Base-by-base conservation (phyloP, 2,113 vertebrate species). In the Pagrus major region DNA sequence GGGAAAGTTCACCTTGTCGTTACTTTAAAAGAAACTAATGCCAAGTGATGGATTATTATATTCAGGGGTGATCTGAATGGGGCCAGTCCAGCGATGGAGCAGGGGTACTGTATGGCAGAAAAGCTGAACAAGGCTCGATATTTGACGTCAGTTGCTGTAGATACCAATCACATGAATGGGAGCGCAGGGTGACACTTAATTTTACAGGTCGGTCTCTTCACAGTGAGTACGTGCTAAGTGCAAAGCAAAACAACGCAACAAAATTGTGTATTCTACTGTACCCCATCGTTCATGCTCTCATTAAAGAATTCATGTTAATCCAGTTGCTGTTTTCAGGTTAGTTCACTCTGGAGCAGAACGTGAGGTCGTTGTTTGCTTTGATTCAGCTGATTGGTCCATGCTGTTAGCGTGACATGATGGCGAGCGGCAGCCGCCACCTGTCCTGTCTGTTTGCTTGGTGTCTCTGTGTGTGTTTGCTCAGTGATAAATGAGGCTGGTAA, bases 381-480 rank as follows among this genome's bases (percentile, higher is more conserved):
- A 29, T 16, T 11, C 33, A 3, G 37, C 35, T 6, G 25, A 46
- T 15, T 51, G 3, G 23, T n/a, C 14, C 66, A 1, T 63, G 78
- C 47, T 78, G 67, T 69, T 83, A 2, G 54, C 42, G 73, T 86
- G 81, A 71, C 31, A 15, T 12, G 70, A 6, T 4, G 11, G 29
- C 2, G 70, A 35, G 52, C 78, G 31, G 58, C 56, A 2, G 51
- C 21, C 77, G 70, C 75, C 93, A 93, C 83, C 92, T 93, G 91
- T 83, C 87, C 75, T 18, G 63, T 82, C 25, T 92, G 89, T 93
- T 90, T 93, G 85, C 59, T 80, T 51, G 67, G 66, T 44, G 68
- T 66, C 11, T 21, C 21, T 82, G 52, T 70, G 72, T 79, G 74
- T 81, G 86, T 90, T 84, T 89, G 83, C 58, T 75, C 73, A 35